Evolutionary conservation across 2,888 invertebrate species (phyloP).

Genomic region (Odontocerum albicorne): DNA sequence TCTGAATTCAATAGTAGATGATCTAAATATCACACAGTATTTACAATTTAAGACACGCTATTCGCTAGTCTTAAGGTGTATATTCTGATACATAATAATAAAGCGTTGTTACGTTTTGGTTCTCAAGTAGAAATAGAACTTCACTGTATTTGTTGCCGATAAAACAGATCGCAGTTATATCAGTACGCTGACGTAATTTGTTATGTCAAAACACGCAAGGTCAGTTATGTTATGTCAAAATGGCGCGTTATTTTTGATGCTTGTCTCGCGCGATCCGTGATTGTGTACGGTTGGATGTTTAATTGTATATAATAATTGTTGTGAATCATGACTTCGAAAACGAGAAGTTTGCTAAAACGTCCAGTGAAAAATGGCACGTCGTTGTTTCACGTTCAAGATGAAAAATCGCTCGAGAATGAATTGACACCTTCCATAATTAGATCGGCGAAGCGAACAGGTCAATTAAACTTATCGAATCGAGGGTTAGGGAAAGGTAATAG

Average conservation of each 20-base stretch:
- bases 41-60: too few relatives aligned
- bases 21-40: too few relatives aligned
- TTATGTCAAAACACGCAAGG: conserved; percentile 15
- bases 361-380: conserved; percentile 38
- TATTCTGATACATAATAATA: too few relatives aligned
- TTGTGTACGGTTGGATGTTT: conserved; percentile 7
- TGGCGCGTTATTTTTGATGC: conserved; percentile 9
- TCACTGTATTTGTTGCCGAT: too few relatives aligned
- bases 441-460: conserved; percentile 78
- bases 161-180: conserved; percentile 21
- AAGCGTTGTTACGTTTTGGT: too few relatives aligned
- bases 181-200: conserved; percentile 6
- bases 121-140: too few relatives aligned
- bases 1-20: too few relatives aligned
- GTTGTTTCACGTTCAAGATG: conserved; percentile 73
- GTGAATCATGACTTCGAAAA: conserved; percentile 21
- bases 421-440: conserved; percentile 73
- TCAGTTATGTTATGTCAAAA: conserved; percentile 19
- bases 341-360: conserved; percentile 20
- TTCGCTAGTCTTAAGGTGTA: too few relatives aligned
- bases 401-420: conserved; percentile 68
- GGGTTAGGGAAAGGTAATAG: conserved; percentile 69
- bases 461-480: conserved; percentile 75
- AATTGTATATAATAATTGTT: conserved; percentile 6
- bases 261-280: too few relatives aligned